Evolutionary conservation across 1,140 invertebrate genomes (phyloP).

Genomic region (Dreissena rostriformis): DNA sequence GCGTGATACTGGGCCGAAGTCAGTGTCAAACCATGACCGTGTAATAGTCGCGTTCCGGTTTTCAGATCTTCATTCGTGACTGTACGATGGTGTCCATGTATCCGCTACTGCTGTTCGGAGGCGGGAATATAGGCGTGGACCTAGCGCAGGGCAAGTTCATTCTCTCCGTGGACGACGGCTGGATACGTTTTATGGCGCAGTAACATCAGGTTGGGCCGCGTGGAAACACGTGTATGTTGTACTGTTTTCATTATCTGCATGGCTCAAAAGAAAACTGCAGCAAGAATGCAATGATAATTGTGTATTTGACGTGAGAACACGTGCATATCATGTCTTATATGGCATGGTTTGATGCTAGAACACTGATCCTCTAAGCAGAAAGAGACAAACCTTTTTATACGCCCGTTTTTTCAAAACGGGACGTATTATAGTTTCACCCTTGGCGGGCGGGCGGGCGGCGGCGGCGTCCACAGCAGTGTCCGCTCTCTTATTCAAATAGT

Average conservation of each 20-base stretch:
- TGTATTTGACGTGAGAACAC: neutral
- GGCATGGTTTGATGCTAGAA: too few species aligned
- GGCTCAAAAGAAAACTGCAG: neutral
- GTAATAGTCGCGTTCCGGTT: neutral
- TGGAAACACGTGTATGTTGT: too few species aligned
- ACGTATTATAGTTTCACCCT: too few species aligned
- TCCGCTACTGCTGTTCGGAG: constrained; percentile 79
- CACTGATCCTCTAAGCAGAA: too few species aligned
- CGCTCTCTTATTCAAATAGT: too few species aligned
- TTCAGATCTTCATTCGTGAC: constrained; percentile 78
- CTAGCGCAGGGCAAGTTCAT: constrained; percentile 88
- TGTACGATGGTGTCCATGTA: constrained; percentile 79
- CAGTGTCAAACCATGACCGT: too few species aligned
- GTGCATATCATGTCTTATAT: neutral
- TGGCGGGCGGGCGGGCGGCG: too few species aligned
- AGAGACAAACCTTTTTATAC: too few species aligned
- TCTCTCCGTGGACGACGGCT: constrained; percentile 87
- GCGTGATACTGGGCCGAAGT: too few species aligned
- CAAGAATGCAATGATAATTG: neutral
- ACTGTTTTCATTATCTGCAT: too few species aligned
- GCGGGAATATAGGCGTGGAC: constrained; percentile 88
- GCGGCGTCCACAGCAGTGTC: too few species aligned
- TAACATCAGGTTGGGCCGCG: constrained; percentile 69
- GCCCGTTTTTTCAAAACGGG: too few species aligned
- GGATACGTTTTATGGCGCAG: constrained; percentile 75